A percentile compares a stretch with the other conserved stretches of the same genome.
phyloP scores from a whole-genome alignment of 1,140 invertebrate species.

The Lysiphlebus fabarum region DNA sequence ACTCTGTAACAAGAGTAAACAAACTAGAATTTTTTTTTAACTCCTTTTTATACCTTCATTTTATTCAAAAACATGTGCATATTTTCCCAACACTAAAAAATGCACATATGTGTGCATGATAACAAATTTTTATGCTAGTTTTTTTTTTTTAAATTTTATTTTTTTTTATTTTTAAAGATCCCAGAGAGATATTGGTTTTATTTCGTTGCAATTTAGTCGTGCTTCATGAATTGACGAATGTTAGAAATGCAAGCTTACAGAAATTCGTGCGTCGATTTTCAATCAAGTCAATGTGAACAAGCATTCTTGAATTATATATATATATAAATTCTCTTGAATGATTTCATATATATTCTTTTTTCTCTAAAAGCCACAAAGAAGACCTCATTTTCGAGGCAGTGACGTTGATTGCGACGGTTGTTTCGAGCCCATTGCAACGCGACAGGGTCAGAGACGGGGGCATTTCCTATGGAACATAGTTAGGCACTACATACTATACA shows the following conservation, averaged over 20 bases:
- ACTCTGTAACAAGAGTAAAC: constrained; percentile 19
- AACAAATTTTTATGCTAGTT: no score
- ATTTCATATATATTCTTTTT: neutral
- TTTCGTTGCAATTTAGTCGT: constrained; percentile 2
- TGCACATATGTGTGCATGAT: no score
- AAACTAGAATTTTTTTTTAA: constrained; percentile 8
- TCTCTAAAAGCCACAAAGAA: constrained; percentile 19
- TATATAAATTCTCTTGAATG: constrained; percentile 17
- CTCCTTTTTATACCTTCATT: no score
- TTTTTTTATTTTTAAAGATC: no score
- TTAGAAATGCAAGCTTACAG: constrained; percentile 19
- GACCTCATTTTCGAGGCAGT: constrained; percentile 17
- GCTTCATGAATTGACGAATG: constrained; percentile 3
- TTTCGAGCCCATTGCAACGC: constrained; percentile 35
- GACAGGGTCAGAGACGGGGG: constrained; percentile 36
- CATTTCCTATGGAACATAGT: constrained; percentile 36
- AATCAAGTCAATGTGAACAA: constrained; percentile 1
- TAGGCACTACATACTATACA: constrained; percentile 28
- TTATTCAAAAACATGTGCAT: no score
- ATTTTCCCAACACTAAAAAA: no score
- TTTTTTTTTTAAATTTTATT: no score
- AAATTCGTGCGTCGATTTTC: constrained; percentile 27
- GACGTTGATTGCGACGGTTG: constrained; percentile 23
- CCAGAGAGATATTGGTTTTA: no score
- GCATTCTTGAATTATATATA: constrained; percentile 17